Conservation (phyloP, 2,888 invertebrate species). For the Dexiosoma caninum region DNA sequence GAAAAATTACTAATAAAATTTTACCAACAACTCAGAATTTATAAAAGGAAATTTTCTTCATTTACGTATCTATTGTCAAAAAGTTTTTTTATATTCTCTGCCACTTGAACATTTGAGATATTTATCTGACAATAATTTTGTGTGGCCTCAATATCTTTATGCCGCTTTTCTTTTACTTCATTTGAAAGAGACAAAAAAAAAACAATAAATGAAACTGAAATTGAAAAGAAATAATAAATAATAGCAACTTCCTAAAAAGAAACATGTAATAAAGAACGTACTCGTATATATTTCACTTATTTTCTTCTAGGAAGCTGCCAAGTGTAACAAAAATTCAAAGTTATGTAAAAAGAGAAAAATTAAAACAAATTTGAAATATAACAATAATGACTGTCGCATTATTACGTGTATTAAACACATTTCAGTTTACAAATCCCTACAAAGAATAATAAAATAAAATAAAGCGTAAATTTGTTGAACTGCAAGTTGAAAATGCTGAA, state of each 20-base stretch:
- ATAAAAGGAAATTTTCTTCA: background rate
- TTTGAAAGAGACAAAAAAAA: constrained; percentile 12
- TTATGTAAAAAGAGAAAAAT: constrained; percentile 1
- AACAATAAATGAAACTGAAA: constrained; percentile 10
- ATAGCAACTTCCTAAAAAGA: constrained; percentile 13
- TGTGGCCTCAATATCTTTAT: constrained; percentile 28
- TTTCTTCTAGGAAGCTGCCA: constrained; percentile 23
- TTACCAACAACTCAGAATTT: background rate
- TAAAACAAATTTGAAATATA: constrained; percentile 5
- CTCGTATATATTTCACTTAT: background rate
- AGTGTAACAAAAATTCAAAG: constrained; percentile 28
- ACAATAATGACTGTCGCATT: constrained; percentile 35
- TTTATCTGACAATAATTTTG: background rate
- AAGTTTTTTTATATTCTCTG: background rate
- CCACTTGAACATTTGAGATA: background rate
- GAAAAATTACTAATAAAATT: background rate
- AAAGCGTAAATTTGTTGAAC: background rate
- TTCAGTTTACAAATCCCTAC: background rate
- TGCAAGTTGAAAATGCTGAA: background rate
- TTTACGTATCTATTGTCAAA: background rate
- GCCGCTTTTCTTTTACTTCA: constrained; percentile 11
- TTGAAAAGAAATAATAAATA: constrained; percentile 42
- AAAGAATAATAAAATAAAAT: constrained; percentile 6
- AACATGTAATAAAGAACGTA: background rate
- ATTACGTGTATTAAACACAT: constrained; percentile 1